Conservation (phyloP, 2,888 invertebrate species). For the Dione vanillae region DNA sequence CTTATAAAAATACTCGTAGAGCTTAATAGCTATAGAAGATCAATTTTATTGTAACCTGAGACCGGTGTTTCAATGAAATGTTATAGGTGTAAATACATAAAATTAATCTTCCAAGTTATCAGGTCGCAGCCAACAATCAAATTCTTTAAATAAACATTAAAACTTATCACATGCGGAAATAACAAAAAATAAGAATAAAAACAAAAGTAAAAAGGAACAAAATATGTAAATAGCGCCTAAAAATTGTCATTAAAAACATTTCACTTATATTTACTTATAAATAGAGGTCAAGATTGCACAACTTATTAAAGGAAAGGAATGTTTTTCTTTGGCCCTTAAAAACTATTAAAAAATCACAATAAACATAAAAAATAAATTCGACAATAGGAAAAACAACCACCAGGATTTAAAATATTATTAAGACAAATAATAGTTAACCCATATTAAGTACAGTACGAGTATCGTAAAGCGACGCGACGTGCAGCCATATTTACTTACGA, state of each 20-base stretch:
- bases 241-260: slow-evolving; percentile 51
- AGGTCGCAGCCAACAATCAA: slow-evolving; percentile 38
- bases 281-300: slow-evolving; percentile 74
- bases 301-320: slow-evolving; percentile 61
- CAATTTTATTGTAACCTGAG: slow-evolving; percentile 53
- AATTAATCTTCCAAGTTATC: slow-evolving; percentile 61
- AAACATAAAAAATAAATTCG: slow-evolving; percentile 64
- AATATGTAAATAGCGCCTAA: slow-evolving; percentile 59
- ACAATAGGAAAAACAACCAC: slow-evolving; percentile 59
- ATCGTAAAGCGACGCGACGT: slow-evolving; percentile 57
- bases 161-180: slow-evolving; percentile 68
- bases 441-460: slow-evolving; percentile 47
- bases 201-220: slow-evolving; percentile 51
- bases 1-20: slow-evolving; percentile 35
- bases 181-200: slow-evolving; percentile 52
- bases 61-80: slow-evolving; percentile 40
- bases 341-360: slow-evolving; percentile 71
- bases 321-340: slow-evolving; percentile 77
- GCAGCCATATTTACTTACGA: slow-evolving; percentile 50
- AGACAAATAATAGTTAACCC: not conserved
- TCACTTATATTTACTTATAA: slow-evolving; percentile 58
- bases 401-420: slow-evolving; percentile 35
- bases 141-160: slow-evolving; percentile 49
- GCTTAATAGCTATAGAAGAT: slow-evolving; percentile 55
- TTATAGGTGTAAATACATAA: slow-evolving; percentile 43